phyloP scores from a whole-genome alignment of 2,888 invertebrate species.

The Tillus elongatus region DNA sequence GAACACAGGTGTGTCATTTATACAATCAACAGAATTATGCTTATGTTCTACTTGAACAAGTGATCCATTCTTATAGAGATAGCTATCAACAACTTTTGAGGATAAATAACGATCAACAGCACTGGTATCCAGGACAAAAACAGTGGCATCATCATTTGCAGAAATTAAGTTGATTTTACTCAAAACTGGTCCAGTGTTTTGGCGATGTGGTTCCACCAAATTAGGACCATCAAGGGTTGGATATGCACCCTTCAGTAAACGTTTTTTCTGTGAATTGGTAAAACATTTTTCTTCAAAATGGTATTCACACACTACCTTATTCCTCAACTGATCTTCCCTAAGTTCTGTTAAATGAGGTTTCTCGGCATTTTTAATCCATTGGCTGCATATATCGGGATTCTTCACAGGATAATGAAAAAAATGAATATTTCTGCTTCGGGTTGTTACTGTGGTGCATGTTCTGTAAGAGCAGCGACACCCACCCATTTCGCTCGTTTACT shows the following conservation, averaged over 20 bases:
- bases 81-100: conserved; percentile 30
- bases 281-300: conserved; percentile 50
- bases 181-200: too few relatives aligned
- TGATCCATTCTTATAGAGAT: conserved; percentile 33
- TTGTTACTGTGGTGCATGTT: conserved; percentile 46
- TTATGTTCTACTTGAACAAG: conserved; percentile 23
- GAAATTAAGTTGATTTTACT: conserved; percentile 27
- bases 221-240: conserved; percentile 45
- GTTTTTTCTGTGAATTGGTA: conserved; percentile 46
- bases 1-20: too few relatives aligned
- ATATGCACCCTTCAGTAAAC: conserved; percentile 47
- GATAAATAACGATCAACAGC: background rate
- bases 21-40: conserved; percentile 4
- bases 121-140: conserved; percentile 36
- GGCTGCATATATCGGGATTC: conserved; percentile 48
- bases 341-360: conserved; percentile 47
- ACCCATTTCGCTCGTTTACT: too few relatives aligned
- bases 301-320: conserved; percentile 52
- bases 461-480: conserved; percentile 52
- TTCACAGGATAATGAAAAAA: conserved; percentile 56
- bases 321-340: conserved; percentile 50
- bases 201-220: too few relatives aligned
- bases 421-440: conserved; percentile 42
- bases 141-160: conserved; percentile 34
- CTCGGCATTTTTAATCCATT: conserved; percentile 50